A percentile compares a stretch with the other conserved stretches of the same genome.
Evolutionary conservation across 1,140 invertebrate genomes (phyloP).

Genomic region (Zaprionus kolodkinae): DNA sequence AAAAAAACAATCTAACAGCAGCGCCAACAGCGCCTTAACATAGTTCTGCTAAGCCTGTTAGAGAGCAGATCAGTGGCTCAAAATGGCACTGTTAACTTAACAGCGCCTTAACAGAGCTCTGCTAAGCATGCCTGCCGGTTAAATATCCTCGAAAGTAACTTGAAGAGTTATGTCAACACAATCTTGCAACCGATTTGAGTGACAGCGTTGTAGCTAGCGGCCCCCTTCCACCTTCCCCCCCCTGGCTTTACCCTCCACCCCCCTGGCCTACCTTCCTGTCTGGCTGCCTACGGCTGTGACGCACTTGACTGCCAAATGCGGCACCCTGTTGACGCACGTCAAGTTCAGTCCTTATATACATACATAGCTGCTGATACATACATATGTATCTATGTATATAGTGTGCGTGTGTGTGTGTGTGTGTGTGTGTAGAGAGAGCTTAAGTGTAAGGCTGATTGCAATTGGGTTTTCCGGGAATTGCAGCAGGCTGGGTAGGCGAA

Average conservation of each 20-base stretch:
- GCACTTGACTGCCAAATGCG: conserved; percentile 6
- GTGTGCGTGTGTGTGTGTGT: too few species aligned
- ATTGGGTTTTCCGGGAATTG: conserved; percentile 3
- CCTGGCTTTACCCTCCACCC: background rate
- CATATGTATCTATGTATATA: too few species aligned
- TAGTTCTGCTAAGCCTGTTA: too few species aligned
- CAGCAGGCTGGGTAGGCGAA: background rate
- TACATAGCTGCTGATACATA: too few species aligned
- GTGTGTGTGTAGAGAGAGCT: background rate
- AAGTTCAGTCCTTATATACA: background rate
- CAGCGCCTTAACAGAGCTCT: background rate
- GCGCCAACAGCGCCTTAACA: background rate
- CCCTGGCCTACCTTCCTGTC: background rate
- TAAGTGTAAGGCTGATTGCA: conserved; percentile 5
- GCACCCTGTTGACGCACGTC: conserved; percentile 5
- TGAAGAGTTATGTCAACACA: conserved; percentile 7
- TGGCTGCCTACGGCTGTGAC: background rate
- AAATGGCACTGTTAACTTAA: too few species aligned
- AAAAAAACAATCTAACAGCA: too few species aligned
- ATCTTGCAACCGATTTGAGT: conserved; percentile 7
- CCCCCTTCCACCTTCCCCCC: too few species aligned
- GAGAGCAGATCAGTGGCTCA: too few species aligned
- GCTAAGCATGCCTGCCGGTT: background rate
- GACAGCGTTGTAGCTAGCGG: background rate
- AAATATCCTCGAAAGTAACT: background rate